These are phyloP conservation scores for Numida meleagris DNA, from an alignment of 2,113 vertebrate species.

Conservation along the genomic window DNA sequence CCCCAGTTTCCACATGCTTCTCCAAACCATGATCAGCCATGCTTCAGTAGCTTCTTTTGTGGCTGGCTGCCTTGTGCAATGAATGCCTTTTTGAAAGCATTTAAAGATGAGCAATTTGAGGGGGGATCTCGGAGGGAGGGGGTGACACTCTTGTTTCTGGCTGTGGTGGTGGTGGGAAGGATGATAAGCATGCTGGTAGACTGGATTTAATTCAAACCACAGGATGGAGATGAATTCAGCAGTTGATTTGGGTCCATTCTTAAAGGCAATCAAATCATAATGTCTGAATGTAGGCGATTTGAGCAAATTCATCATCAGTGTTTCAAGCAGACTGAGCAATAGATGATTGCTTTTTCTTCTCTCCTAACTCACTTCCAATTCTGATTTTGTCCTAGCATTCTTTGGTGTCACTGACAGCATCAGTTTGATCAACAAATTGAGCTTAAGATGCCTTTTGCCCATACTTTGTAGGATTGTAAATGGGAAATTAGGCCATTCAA, in stretches of 20 bases:
- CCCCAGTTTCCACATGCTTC: not conserved
- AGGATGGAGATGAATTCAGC: not conserved
- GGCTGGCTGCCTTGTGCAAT: not conserved
- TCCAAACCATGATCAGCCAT: not conserved
- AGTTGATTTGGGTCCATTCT: not conserved
- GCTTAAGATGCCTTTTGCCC: not conserved
- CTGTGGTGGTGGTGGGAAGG: not conserved
- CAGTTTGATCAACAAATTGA: not conserved
- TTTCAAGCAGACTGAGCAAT: not conserved
- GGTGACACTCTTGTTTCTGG: not conserved
- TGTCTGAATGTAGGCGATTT: not conserved
- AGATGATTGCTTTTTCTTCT: not conserved
- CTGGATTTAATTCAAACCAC: not conserved
- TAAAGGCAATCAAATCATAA: not conserved
- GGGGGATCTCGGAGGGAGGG: fast-evolving
- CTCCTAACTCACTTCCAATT: not conserved
- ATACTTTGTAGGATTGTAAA: not conserved
- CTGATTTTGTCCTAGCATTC: not conserved
- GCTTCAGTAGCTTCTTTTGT: not conserved
- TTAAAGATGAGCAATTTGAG: not conserved
- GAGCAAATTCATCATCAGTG: not conserved
- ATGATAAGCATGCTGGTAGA: not conserved
- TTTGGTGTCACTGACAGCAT: not conserved
- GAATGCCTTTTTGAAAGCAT: not conserved
- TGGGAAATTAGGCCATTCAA: not conserved